Percentiles rank a stretch among this genome's conserved stretches.
phyloP scores from a whole-genome alignment of 2,888 invertebrate species.

The Oasisia sp. region DNA sequence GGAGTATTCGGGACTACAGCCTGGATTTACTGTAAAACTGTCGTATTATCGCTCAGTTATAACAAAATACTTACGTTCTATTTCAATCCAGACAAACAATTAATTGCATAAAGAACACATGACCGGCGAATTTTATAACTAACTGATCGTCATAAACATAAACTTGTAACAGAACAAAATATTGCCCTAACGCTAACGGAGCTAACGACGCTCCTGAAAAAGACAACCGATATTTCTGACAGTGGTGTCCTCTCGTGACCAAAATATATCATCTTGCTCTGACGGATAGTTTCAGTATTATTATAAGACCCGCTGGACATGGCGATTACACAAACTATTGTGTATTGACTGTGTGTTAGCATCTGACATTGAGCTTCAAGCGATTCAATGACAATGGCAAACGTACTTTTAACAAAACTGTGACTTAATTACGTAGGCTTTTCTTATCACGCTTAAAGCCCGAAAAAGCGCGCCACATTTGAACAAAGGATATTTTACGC shows the following conservation, averaged over 20 bases:
- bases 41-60: neutral
- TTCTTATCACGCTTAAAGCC: no score
- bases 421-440: no score
- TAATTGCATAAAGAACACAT: neutral
- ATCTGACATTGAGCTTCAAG: neutral
- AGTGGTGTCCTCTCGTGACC: neutral
- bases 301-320: neutral
- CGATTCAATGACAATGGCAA: no score
- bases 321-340: no score
- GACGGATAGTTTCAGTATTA: neutral
- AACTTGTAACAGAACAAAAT: neutral
- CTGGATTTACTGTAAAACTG: neutral
- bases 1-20: neutral
- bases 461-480: no score
- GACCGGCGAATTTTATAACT: neutral
- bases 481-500: no score
- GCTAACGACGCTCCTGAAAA: neutral
- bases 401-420: no score
- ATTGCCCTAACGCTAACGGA: neutral
- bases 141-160: neutral
- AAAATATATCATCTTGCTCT: neutral
- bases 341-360: neutral
- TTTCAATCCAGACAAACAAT: neutral
- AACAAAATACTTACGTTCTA: neutral
- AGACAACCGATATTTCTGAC: neutral